These are phyloP conservation scores for Lates japonicus DNA, from an alignment of 2,797 vertebrate genomes.

Conservation along the genomic window DNA sequence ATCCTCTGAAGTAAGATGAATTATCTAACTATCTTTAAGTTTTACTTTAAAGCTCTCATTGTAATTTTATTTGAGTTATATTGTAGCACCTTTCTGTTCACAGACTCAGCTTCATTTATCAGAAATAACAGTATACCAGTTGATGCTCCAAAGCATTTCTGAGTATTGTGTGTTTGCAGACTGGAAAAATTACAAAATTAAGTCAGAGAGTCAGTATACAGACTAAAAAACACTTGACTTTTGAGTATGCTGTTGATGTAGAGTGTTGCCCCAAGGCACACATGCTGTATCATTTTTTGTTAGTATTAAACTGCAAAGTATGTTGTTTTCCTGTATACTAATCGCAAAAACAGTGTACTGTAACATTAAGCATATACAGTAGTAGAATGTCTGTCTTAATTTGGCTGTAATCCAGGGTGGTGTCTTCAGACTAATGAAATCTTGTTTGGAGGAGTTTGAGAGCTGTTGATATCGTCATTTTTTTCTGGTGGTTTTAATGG, in stretches of 20 bases:
- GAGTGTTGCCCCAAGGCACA: too few species aligned
- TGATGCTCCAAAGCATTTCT: not conserved
- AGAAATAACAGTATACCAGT: not conserved
- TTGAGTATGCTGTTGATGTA: not conserved
- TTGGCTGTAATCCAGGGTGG: not conserved
- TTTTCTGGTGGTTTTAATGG: too few species aligned
- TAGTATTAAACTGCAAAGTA: not conserved
- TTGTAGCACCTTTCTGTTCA: not conserved
- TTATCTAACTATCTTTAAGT: not conserved
- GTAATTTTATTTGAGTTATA: not conserved
- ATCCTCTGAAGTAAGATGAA: slow-evolving; percentile 93
- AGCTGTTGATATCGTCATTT: not conserved
- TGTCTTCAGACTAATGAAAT: not conserved
- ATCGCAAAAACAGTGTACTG: not conserved
- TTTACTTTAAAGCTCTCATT: not conserved
- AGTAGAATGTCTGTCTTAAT: too few species aligned
- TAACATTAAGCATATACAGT: not conserved
- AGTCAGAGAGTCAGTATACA: not conserved
- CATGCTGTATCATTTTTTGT: too few species aligned
- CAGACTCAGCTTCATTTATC: not conserved
- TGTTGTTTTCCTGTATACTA: not conserved
- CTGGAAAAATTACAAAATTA: not conserved
- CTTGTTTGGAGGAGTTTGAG: not conserved
- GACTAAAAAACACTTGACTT: not conserved
- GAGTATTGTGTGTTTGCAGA: not conserved